A percentile compares a stretch with the other conserved stretches of the same genome.
Evolutionary conservation across 2,888 invertebrate species (phyloP).

Genomic region (Noctua pronuba): DNA sequence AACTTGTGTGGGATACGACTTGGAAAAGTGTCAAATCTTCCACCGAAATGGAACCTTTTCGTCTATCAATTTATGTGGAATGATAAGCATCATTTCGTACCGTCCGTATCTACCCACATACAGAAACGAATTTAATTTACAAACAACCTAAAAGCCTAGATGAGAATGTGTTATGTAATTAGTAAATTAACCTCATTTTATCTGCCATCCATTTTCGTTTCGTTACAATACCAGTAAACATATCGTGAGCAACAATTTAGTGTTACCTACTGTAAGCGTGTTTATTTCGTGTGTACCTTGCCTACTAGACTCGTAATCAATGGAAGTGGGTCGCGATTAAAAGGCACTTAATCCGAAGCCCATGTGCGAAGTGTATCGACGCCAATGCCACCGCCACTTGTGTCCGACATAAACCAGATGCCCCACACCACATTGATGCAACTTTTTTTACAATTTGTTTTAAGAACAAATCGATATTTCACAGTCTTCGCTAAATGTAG

Average conservation of each 20-base stretch:
- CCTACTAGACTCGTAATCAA: constrained; percentile 70
- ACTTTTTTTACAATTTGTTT: constrained; percentile 71
- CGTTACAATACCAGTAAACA: constrained; percentile 54
- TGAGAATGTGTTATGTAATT: constrained; percentile 36
- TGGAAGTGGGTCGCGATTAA: constrained; percentile 80
- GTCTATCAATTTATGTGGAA: not conserved
- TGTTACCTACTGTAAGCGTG: constrained; percentile 39
- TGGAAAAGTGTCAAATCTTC: not conserved
- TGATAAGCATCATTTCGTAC: constrained; percentile 12
- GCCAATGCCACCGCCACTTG: constrained; percentile 75
- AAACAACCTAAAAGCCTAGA: constrained; percentile 33
- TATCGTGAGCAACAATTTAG: constrained; percentile 49
- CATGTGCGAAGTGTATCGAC: constrained; percentile 80
- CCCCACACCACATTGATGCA: constrained; percentile 68
- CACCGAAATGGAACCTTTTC: not conserved
- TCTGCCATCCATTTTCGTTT: constrained; percentile 43
- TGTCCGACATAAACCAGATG: constrained; percentile 81
- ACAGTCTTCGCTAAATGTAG: constrained; percentile 21
- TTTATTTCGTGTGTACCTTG: constrained; percentile 59
- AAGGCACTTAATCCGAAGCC: constrained; percentile 79
- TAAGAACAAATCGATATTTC: constrained; percentile 52
- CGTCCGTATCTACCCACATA: not conserved
- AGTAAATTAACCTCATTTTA: constrained; percentile 43
- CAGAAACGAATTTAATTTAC: constrained; percentile 34
- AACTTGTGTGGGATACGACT: not conserved